Conservation (phyloP, 2,797 vertebrate genomes). For the Tapirus indicus region DNA sequence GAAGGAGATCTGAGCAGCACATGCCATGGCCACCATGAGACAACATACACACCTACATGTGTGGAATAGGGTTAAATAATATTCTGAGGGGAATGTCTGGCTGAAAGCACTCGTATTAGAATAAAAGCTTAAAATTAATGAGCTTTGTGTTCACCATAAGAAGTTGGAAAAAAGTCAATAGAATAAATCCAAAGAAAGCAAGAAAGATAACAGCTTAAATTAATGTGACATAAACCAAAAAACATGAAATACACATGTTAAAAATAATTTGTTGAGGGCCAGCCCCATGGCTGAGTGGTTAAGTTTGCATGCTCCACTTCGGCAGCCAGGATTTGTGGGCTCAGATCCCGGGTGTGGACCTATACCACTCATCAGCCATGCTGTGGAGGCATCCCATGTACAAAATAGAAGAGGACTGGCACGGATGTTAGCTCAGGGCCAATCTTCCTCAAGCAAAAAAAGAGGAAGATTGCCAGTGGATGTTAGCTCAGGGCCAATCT, state of each 20-base stretch:
- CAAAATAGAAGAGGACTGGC: no score
- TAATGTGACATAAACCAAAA: not conserved
- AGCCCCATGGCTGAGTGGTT: no score
- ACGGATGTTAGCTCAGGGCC: no score
- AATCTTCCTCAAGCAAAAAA: no score
- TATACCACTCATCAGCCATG: no score
- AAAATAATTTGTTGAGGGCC: not conserved
- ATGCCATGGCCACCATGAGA: not conserved
- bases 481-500: no score
- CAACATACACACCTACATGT: not conserved
- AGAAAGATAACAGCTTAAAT: not conserved
- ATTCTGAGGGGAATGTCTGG: not conserved
- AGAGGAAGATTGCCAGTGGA: no score
- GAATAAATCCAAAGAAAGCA: constrained; percentile 3
- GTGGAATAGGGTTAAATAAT: not conserved
- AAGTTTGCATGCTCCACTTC: no score
- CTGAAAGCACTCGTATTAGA: not conserved
- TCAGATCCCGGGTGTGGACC: no score
- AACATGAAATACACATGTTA: not conserved
- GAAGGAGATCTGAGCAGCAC: not conserved
- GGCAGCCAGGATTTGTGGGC: no score
- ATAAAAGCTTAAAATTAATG: not conserved
- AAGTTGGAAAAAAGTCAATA: not conserved
- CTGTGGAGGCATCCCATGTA: no score
- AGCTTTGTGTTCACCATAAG: not conserved